Evolutionary conservation across 1,140 invertebrate species (phyloP).

Genomic region (Drosophila lowei): DNA sequence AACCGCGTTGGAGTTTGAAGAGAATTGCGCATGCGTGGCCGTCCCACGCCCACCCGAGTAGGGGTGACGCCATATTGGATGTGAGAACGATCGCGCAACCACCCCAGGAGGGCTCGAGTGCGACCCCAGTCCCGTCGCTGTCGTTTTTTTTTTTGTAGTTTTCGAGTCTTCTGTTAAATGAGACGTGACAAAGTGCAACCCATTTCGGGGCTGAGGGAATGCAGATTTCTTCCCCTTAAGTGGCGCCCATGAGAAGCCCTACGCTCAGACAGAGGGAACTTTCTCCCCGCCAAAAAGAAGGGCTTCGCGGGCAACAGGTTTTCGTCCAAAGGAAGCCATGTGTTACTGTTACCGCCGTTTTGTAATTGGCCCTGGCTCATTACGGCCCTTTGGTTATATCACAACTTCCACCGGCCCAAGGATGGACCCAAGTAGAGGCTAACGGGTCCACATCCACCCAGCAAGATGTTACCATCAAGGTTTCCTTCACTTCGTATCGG

Average conservation of each 20-base stretch:
- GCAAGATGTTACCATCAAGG: conserved; percentile 14
- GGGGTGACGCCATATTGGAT: conserved; percentile 39
- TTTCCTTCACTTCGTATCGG: conserved; percentile 2
- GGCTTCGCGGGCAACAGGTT: conserved; percentile 74
- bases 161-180: conserved; percentile 57
- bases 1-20: conserved; percentile 32
- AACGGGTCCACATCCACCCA: conserved; percentile 42
- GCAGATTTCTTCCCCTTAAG: conserved; percentile 37
- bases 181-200: conserved; percentile 73
- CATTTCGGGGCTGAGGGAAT: conserved; percentile 33
- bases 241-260: conserved; percentile 71
- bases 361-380: conserved; percentile 71
- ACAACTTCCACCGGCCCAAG: conserved; percentile 54
- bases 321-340: conserved; percentile 59
- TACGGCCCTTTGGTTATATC: conserved; percentile 70
- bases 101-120: conserved; percentile 17
- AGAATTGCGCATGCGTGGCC: conserved; percentile 74
- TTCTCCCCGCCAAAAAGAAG: conserved; percentile 58
- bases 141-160: conserved; percentile 9
- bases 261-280: conserved; percentile 38
- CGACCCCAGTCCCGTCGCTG: conserved; percentile 7
- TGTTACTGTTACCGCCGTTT: conserved; percentile 39
- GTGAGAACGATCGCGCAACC: conserved; percentile 31
- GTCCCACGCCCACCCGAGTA: conserved; percentile 22
- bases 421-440: conserved; percentile 61